These are phyloP conservation scores for Nomada flava DNA, from an alignment of 2,888 invertebrate genomes.

Conservation along the genomic window DNA sequence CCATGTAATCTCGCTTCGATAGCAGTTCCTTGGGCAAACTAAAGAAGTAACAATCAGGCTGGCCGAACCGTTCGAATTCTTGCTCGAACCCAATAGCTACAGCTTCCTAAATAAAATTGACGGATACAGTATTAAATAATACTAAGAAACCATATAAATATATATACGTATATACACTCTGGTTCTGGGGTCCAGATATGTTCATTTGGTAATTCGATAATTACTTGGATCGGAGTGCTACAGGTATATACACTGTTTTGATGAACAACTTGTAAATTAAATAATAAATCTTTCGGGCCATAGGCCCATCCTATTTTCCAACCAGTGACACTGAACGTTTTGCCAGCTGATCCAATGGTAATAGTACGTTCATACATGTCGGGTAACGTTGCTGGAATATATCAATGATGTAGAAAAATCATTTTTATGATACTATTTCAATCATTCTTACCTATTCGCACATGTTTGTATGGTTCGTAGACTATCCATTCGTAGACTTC, in stretches of 20 bases:
- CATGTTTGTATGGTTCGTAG: constrained; percentile 92
- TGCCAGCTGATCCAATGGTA: constrained; percentile 98
- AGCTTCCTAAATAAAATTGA: constrained; percentile 90
- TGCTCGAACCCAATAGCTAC: constrained; percentile 95
- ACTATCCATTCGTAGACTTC: constrained; percentile 99
- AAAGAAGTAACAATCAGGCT: constrained; percentile 93
- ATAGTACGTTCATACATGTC: constrained; percentile 99
- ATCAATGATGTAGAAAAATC: neutral
- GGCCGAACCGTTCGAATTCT: constrained; percentile 89
- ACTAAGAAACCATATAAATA: neutral
- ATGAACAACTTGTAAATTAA: constrained; percentile 94
- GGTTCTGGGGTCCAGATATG: neutral
- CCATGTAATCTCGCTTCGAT: constrained; percentile 92
- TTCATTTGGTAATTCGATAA: constrained; percentile 6
- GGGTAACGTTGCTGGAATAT: constrained; percentile 91
- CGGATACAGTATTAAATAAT: constrained; percentile 16
- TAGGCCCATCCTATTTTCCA: constrained; percentile 99
- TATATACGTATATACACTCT: neutral
- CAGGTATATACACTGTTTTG: constrained; percentile 98
- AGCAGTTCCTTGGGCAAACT: constrained; percentile 90
- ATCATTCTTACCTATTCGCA: constrained; percentile 91
- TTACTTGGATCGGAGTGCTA: constrained; percentile 93
- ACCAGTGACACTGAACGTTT: constrained; percentile 98
- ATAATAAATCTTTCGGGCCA: constrained; percentile 92
- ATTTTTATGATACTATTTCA: neutral